Evolutionary conservation across 2,888 invertebrate species (phyloP).

Genomic region (Lithosia quadra): DNA sequence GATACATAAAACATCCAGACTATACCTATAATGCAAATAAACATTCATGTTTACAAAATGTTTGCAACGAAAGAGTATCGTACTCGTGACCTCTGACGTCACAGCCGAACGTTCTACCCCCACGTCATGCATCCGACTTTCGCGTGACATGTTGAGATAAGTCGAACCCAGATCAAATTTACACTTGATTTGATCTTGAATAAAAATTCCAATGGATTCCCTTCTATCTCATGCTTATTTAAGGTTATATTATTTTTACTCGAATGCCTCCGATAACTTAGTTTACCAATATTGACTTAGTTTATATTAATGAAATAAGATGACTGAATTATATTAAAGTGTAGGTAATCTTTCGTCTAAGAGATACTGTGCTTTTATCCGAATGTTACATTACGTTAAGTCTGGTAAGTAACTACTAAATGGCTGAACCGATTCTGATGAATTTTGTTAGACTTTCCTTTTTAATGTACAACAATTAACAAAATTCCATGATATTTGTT

Average conservation of each 20-base stretch:
- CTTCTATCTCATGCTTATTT: conserved; percentile 52
- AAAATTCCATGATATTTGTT: no score
- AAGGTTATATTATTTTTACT: conserved; percentile 57
- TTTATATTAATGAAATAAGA: conserved; percentile 39
- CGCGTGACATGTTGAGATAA: conserved; percentile 53
- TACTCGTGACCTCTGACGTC: not conserved
- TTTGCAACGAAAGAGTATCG: not conserved
- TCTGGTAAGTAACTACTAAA: no score
- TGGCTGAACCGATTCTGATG: not conserved
- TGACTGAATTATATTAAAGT: conserved; percentile 12
- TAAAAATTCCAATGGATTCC: conserved; percentile 57
- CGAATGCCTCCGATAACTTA: conserved; percentile 45
- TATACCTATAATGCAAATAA: not conserved
- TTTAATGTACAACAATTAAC: not conserved
- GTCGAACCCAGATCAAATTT: conserved; percentile 67
- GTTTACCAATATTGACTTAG: conserved; percentile 37
- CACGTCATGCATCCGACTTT: conserved; percentile 50
- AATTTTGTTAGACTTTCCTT: not conserved
- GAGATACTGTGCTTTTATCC: no score
- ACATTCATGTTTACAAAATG: not conserved
- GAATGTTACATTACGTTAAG: no score
- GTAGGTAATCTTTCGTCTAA: conserved; percentile 5
- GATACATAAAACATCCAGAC: not conserved
- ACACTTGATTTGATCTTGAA: conserved; percentile 64
- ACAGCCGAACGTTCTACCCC: not conserved